Percentiles rank a stretch among this genome's conserved stretches.
These are phyloP conservation scores for Drosophila lini DNA, from an alignment of 1,140 invertebrate genomes.

Conservation along the genomic window DNA sequence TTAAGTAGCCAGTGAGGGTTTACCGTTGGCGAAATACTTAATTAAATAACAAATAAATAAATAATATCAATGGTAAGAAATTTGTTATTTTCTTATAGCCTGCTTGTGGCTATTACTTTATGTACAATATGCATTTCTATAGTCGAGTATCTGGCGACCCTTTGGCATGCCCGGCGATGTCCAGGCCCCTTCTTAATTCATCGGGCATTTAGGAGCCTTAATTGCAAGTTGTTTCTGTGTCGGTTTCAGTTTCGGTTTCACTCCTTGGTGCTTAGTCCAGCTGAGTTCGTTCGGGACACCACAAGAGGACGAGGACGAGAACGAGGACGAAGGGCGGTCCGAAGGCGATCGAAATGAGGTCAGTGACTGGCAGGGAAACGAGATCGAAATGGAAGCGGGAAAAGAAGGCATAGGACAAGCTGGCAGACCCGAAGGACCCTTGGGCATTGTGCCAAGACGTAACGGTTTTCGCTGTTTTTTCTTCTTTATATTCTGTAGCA, in stretches of 20 bases:
- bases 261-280: conserved; percentile 6
- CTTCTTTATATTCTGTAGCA: conserved; percentile 3
- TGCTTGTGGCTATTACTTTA: neutral
- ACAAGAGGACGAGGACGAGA: neutral
- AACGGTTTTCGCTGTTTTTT: conserved; percentile 47
- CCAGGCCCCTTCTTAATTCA: conserved; percentile 3
- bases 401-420: conserved; percentile 13
- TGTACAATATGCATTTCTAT: neutral
- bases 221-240: conserved; percentile 36
- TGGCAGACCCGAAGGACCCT: conserved; percentile 36
- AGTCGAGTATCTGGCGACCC: neutral
- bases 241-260: conserved; percentile 29
- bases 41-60: too few relatives aligned
- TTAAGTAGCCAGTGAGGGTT: too few relatives aligned
- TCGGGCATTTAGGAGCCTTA: conserved; percentile 14
- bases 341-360: conserved; percentile 72
- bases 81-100: neutral
- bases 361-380: conserved; percentile 62
- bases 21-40: too few relatives aligned
- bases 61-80: neutral
- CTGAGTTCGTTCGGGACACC: neutral
- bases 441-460: conserved; percentile 51
- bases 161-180: neutral
- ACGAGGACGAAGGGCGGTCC: conserved; percentile 10
- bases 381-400: conserved; percentile 13